Percentiles rank a stretch among this genome's conserved stretches.
Evolutionary conservation across 1,140 invertebrate genomes (phyloP).

Genomic region (Rhyacophila brunnea): DNA sequence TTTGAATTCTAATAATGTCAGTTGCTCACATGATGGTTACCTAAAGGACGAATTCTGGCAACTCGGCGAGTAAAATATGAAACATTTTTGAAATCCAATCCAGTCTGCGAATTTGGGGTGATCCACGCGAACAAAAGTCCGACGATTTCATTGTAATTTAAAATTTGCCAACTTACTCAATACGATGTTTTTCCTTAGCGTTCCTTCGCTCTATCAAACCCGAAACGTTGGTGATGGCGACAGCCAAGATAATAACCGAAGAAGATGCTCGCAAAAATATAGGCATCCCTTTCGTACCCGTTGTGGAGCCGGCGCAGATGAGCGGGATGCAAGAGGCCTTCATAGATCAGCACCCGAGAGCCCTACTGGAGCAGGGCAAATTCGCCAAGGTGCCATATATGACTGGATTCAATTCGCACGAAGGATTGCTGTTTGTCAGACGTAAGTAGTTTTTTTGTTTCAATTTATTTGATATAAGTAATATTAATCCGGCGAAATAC

Average conservation of each 20-base stretch:
- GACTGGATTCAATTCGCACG: conserved; percentile 58
- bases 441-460: conserved; percentile 41
- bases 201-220: conserved; percentile 50
- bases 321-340: conserved; percentile 47
- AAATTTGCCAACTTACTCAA: too few relatives aligned
- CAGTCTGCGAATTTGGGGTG: too few relatives aligned
- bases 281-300: conserved; percentile 54
- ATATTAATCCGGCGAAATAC: background rate
- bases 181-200: too few relatives aligned
- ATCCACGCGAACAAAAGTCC: too few relatives aligned
- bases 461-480: background rate
- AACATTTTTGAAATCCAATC: too few relatives aligned
- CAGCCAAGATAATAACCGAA: conserved; percentile 45
- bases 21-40: too few relatives aligned
- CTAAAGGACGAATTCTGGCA: too few relatives aligned
- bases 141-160: too few relatives aligned
- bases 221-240: conserved; percentile 50
- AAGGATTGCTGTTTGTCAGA: conserved; percentile 55
- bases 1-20: too few relatives aligned
- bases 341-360: conserved; percentile 55
- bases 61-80: too few relatives aligned
- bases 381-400: conserved; percentile 55
- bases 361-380: conserved; percentile 51
- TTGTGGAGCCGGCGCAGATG: conserved; percentile 43
- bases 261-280: conserved; percentile 54